Base-by-base conservation (phyloP, 2,888 invertebrate genomes). In the Eutolmus rufibarbis region DNA sequence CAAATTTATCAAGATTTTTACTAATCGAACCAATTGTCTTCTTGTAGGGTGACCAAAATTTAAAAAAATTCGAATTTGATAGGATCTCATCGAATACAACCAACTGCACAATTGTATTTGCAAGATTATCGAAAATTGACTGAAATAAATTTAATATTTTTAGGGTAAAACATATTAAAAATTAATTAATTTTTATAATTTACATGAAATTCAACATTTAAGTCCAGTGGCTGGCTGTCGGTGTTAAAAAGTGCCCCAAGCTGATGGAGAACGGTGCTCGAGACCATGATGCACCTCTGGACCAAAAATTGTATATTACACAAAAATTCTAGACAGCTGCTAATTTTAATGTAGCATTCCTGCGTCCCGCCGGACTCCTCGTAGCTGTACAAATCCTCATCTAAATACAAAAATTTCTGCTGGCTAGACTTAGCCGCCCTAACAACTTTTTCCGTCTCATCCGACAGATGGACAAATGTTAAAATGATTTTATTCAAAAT, bases 21-120 rank as follows among this genome's bases (percentile, higher is more conserved):
- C 94, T 93, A 43, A 96, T 94, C 43, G 95, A 95, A 89, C 95
- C 95, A 0, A 98, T 93, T 91, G 95, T 95, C 92, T 96, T 95
- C 90, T 95, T 95, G 91, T 97, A 98, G 40, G 95, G 93, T 86
- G 94, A 94, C 97, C 97, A 98, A 91, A 96, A 96, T 86, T 94
- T 93, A 2, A 89, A 89, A 9, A 92, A 90, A 51, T 90, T 91
- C 0, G 92, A 91, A 57, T 90, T 90, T 8, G 89, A 88, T 2
- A 91, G 66, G 2, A 93, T 91, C 81, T 92, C 92, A 88, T 92
- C 92, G 87, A 98, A 93, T 16, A 94, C 93, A 31, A 96, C 92
- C 28, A 96, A 91, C 86, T 95, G 93, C n/a, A 95, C 93, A 89
- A 96, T 94, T 37, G 96, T 91, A 90, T 95, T 95, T n/a, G 95